Conservation (phyloP, 2,797 vertebrate genomes). For the Gymnocypris eckloni region DNA sequence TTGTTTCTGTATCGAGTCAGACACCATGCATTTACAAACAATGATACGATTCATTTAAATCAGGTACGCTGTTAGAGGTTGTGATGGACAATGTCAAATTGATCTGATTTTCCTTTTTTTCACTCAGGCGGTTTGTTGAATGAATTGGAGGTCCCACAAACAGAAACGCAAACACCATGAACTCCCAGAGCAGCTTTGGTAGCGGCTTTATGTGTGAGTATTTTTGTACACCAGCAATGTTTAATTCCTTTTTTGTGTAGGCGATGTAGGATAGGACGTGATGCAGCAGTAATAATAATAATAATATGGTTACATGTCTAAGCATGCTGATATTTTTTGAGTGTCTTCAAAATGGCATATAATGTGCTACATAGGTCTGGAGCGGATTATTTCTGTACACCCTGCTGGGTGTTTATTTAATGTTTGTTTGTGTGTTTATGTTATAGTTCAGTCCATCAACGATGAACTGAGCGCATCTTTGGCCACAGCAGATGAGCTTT, state of each 20-base stretch:
- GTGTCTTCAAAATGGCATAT: neutral
- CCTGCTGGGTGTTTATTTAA: neutral
- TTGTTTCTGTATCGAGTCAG: neutral
- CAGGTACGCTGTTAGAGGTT: neutral
- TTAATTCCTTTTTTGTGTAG: neutral
- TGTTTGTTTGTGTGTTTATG: slow-evolving; percentile 28
- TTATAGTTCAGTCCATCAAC: slow-evolving; percentile 82
- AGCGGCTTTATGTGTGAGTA: slow-evolving; percentile 78
- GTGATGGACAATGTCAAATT: neutral
- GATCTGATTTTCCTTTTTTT: neutral
- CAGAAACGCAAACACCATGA: slow-evolving; percentile 72
- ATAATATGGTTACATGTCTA: neutral
- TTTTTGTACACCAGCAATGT: neutral
- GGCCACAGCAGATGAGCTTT: slow-evolving; percentile 88
- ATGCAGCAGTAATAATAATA: neutral
- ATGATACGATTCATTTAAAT: neutral
- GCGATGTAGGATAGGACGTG: neutral
- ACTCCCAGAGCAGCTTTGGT: slow-evolving; percentile 64
- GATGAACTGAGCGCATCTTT: slow-evolving; percentile 87
- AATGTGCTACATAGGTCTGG: neutral
- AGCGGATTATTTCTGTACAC: neutral
- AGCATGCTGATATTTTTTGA: neutral
- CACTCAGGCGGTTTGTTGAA: slow-evolving; percentile 18
- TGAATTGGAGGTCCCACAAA: neutral
- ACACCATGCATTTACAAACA: neutral